Conservation (phyloP, 2,797 vertebrate genomes). For the Cossypha dichroa region DNA sequence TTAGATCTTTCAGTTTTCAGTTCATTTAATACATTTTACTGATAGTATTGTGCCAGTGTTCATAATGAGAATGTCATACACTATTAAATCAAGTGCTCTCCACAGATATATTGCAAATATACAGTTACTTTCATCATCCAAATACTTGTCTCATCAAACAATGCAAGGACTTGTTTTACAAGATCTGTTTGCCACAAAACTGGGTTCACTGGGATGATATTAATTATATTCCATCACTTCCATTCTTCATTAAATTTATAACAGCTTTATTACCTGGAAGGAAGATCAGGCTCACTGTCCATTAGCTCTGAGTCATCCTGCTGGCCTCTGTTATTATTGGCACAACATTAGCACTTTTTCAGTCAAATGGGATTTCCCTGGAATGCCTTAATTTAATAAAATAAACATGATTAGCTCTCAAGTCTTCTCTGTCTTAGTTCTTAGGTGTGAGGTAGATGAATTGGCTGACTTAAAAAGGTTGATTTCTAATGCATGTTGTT, state of each 20-base stretch:
- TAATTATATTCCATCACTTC: not conserved
- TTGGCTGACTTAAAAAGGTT: not conserved
- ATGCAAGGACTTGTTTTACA: not conserved
- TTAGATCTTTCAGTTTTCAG: not conserved
- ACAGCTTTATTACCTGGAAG: constrained; percentile 20
- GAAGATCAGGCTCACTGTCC: not conserved
- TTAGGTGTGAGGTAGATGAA: not conserved
- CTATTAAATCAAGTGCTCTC: not conserved
- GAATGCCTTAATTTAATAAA: constrained; percentile 41
- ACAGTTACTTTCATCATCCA: not conserved
- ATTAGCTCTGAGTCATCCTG: constrained; percentile 30
- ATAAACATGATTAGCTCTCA: not conserved
- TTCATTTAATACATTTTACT: not conserved
- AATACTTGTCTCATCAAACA: not conserved
- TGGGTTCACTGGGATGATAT: not conserved
- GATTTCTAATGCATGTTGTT: constrained; percentile 2
- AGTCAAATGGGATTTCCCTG: constrained; percentile 10
- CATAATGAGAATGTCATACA: not conserved
- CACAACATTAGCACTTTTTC: not conserved
- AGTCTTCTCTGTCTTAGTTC: not conserved
- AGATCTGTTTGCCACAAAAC: not conserved
- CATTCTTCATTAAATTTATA: constrained; percentile 15
- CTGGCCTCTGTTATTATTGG: constrained; percentile 37
- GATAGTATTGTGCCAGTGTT: not conserved
- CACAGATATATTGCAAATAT: not conserved